A percentile compares a stretch with the other conserved stretches of the same genome.
These are phyloP conservation scores for Orchesellides sinensis DNA, from an alignment of 2,888 invertebrate genomes.

Conservation along the genomic window DNA sequence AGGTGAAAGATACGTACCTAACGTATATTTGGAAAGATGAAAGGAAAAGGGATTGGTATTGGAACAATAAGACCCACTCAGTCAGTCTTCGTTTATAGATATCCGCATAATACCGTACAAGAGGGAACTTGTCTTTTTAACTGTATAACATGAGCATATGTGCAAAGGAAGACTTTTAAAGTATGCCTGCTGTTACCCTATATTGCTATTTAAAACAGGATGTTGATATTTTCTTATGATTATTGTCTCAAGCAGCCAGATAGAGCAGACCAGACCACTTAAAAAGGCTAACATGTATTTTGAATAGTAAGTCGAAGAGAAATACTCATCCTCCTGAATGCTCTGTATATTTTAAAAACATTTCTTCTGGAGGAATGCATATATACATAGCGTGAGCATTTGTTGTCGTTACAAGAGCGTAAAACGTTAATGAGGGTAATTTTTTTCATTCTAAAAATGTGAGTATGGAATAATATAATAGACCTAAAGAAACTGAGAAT, in stretches of 20 bases:
- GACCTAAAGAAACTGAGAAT: conserved; percentile 23
- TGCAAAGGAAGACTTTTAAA: conserved; percentile 11
- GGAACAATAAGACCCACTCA: neutral
- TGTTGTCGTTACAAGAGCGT: conserved; percentile 21
- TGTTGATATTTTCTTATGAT: conserved; percentile 49
- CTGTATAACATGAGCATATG: too few relatives aligned
- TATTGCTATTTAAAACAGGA: conserved; percentile 37
- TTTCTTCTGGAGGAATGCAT: neutral
- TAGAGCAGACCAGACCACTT: neutral
- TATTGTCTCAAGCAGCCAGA: conserved; percentile 1
- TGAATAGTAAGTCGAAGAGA: neutral
- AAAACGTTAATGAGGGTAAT: conserved; percentile 39
- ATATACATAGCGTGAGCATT: neutral
- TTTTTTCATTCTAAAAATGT: conserved; percentile 12
- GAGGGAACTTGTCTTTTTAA: too few relatives aligned
- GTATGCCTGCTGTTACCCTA: neutral
- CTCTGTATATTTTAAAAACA: conserved; percentile 12
- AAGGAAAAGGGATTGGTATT: conserved; percentile 3
- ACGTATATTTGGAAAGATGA: neutral
- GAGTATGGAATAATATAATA: too few relatives aligned
- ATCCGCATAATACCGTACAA: neutral
- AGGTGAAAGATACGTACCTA: neutral
- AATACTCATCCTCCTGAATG: neutral
- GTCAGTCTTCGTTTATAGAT: neutral
- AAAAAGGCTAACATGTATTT: neutral